These are phyloP conservation scores for Abrostola triplasia DNA, from an alignment of 2,888 invertebrate genomes.

Conservation along the genomic window DNA sequence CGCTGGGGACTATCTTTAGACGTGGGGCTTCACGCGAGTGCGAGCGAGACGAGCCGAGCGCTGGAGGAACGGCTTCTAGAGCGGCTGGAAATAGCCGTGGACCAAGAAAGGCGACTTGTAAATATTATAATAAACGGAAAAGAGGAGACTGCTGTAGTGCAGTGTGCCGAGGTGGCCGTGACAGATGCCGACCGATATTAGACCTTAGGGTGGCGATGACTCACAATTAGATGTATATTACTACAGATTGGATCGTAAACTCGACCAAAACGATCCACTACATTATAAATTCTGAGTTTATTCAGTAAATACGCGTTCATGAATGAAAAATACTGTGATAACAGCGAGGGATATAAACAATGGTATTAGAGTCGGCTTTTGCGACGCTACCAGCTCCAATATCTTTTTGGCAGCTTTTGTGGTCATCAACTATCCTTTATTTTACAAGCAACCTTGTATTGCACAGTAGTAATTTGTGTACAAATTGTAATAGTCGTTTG, in stretches of 20 bases:
- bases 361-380: slow-evolving; percentile 51
- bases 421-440: slow-evolving; percentile 55
- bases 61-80: slow-evolving; percentile 78
- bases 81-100: slow-evolving; percentile 88
- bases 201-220: slow-evolving; percentile 66
- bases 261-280: slow-evolving; percentile 37
- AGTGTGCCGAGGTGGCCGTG: slow-evolving; percentile 86
- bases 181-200: slow-evolving; percentile 70
- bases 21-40: slow-evolving; percentile 67
- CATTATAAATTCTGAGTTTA: slow-evolving; percentile 60
- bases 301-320: slow-evolving; percentile 60
- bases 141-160: slow-evolving; percentile 83
- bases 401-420: slow-evolving; percentile 71
- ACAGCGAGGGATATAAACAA: slow-evolving; percentile 62
- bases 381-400: slow-evolving; percentile 65
- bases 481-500: slow-evolving; percentile 28
- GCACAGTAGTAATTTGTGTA: slow-evolving; percentile 17
- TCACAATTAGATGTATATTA: slow-evolving; percentile 48
- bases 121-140: slow-evolving; percentile 88
- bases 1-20: slow-evolving; percentile 84
- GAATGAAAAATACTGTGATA: slow-evolving; percentile 70
- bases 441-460: slow-evolving; percentile 53
- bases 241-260: slow-evolving; percentile 52
- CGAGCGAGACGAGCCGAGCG: slow-evolving; percentile 72
- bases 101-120: slow-evolving; percentile 90